Evolutionary conservation across 2,888 invertebrate species (phyloP).

Genomic region (Pammene fasciana): DNA sequence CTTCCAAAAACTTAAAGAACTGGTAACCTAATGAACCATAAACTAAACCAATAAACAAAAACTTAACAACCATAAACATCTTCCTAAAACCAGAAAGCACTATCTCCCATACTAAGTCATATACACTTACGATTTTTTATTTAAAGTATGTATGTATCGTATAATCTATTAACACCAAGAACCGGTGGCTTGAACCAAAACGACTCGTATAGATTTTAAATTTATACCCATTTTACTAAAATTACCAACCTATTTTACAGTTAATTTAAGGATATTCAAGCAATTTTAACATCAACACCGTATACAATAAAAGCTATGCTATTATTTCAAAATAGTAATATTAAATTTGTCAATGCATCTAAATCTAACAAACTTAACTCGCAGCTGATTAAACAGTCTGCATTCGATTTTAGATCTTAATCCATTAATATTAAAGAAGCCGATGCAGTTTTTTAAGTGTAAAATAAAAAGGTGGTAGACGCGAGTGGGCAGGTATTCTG

Average conservation of each 20-base stretch:
- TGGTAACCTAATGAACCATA: slow-evolving; percentile 42
- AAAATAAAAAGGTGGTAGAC: slow-evolving; percentile 42
- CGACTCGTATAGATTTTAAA: slow-evolving; percentile 71
- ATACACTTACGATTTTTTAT: neutral
- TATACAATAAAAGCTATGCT: neutral
- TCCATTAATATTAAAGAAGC: slow-evolving; percentile 37
- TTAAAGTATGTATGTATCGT: slow-evolving; percentile 39
- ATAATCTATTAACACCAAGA: slow-evolving; percentile 77
- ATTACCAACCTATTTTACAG: slow-evolving; percentile 38
- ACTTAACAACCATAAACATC: slow-evolving; percentile 41
- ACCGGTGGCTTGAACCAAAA: slow-evolving; percentile 67
- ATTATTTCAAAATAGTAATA: slow-evolving; percentile 33
- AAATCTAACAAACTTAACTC: slow-evolving; percentile 49
- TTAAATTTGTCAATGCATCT: slow-evolving; percentile 44
- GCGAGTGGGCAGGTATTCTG: slow-evolving; percentile 63
- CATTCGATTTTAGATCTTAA: slow-evolving; percentile 49
- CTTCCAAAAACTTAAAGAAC: slow-evolving; percentile 37
- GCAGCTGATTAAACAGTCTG: neutral
- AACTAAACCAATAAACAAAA: slow-evolving; percentile 40
- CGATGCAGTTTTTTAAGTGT: slow-evolving; percentile 11
- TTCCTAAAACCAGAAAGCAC: slow-evolving; percentile 48
- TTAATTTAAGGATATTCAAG: neutral
- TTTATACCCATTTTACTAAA: slow-evolving; percentile 67
- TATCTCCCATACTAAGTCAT: slow-evolving; percentile 31
- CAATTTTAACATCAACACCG: neutral